A percentile compares a stretch with the other conserved stretches of the same genome.
These are phyloP conservation scores for Trissoscelio sp. DNA, from an alignment of 2,888 invertebrate genomes.

Conservation along the genomic window DNA sequence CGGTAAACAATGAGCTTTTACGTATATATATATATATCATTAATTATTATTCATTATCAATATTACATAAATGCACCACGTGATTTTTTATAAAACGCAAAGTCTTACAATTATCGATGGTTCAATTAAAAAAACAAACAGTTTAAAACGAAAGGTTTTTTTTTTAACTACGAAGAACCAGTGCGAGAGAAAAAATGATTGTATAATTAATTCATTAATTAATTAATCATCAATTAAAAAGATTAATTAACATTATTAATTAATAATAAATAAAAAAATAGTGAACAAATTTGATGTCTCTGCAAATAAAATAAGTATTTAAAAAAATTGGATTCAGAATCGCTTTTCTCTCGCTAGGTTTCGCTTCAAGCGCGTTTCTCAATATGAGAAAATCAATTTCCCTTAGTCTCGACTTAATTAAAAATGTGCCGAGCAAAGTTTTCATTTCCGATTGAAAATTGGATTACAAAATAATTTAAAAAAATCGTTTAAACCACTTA, in stretches of 20 bases:
- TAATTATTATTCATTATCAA: background rate
- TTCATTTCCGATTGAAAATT: too few relatives aligned
- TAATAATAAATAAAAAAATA: too few relatives aligned
- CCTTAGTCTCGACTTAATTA: background rate
- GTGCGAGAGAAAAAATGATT: background rate
- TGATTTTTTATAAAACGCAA: conserved; percentile 38
- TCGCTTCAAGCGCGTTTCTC: conserved; percentile 76
- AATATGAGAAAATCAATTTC: conserved; percentile 79
- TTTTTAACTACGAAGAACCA: background rate
- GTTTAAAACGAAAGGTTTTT: conserved; percentile 1
- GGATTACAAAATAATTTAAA: too few relatives aligned
- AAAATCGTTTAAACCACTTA: too few relatives aligned
- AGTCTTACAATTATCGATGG: conserved; percentile 36
- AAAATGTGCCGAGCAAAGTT: conserved; percentile 5
- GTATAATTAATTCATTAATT: too few relatives aligned
- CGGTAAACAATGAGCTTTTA: conserved; percentile 9
- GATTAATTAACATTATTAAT: too few relatives aligned
- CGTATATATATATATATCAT: background rate
- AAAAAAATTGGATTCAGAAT: background rate
- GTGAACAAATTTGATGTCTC: too few relatives aligned
- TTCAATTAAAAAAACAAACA: background rate
- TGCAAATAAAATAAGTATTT: too few relatives aligned
- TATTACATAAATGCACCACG: conserved; percentile 48
- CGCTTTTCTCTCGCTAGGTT: conserved; percentile 8
- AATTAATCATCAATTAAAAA: too few relatives aligned